These are phyloP conservation scores for Heterodera carotae DNA, from an alignment of 1,140 invertebrate species.

Conservation along the genomic window DNA sequence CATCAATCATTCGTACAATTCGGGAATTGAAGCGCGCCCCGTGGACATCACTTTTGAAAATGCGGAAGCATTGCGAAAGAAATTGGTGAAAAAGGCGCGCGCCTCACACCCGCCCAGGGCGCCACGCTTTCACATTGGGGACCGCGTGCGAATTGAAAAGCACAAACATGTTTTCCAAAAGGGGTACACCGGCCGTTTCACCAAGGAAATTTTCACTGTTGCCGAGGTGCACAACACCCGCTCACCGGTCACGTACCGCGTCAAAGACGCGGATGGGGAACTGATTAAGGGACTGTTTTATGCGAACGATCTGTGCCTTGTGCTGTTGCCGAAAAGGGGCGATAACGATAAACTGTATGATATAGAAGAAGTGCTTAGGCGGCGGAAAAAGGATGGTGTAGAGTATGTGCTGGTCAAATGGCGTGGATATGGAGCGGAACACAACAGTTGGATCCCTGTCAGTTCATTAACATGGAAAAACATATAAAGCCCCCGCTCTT, in stretches of 20 bases:
- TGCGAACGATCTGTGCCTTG: slow-evolving; percentile 48
- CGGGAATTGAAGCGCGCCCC: slow-evolving; percentile 28
- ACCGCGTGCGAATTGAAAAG: slow-evolving; percentile 33
- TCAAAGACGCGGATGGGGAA: neutral
- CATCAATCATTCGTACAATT: slow-evolving; percentile 40
- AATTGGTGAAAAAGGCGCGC: neutral
- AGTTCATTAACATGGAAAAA: neutral
- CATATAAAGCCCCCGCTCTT: too few relatives aligned
- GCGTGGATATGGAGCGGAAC: neutral
- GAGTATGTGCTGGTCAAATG: slow-evolving; percentile 31
- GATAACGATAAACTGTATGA: slow-evolving; percentile 19
- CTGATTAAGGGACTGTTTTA: slow-evolving; percentile 29
- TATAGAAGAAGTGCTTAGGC: slow-evolving; percentile 18
- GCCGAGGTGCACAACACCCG: slow-evolving; percentile 15
- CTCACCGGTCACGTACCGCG: slow-evolving; percentile 11
- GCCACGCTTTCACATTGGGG: slow-evolving; percentile 6
- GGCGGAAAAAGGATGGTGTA: slow-evolving; percentile 6
- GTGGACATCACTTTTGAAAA: slow-evolving; percentile 35
- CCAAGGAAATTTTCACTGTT: slow-evolving; percentile 36
- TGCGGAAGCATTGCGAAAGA: slow-evolving; percentile 17
- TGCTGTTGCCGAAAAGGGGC: neutral
- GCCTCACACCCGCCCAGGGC: neutral
- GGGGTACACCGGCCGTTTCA: slow-evolving; percentile 31
- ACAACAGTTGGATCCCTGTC: slow-evolving; percentile 31
- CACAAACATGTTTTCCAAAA: slow-evolving; percentile 28